phyloP scores from a whole-genome alignment of 2,797 vertebrate genomes.

The Sebastes diaconus region DNA sequence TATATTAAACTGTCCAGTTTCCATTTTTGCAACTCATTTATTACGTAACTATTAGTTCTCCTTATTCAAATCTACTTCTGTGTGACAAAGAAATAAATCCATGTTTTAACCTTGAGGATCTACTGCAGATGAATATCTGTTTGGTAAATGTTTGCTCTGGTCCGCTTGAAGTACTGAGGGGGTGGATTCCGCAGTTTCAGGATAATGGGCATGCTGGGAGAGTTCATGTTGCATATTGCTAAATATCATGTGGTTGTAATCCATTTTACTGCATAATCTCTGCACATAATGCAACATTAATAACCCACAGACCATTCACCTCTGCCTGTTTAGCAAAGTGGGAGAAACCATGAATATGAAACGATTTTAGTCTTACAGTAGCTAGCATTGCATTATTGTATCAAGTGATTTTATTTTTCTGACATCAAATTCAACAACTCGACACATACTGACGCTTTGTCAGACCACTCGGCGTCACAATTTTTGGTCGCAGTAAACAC shows the following conservation, averaged over 20 bases:
- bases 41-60: background rate
- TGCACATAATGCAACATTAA: background rate
- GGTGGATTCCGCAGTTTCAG: slow-evolving; percentile 10
- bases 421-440: background rate
- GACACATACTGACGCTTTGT: too few relatives aligned
- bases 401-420: background rate
- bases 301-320: background rate
- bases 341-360: background rate
- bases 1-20: background rate
- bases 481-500: too few relatives aligned
- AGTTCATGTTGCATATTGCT: slow-evolving; percentile 1
- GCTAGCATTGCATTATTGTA: background rate
- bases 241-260: background rate
- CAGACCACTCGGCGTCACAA: too few relatives aligned
- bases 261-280: slow-evolving; percentile 4
- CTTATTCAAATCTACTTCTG: slow-evolving; percentile 3
- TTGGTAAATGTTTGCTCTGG: slow-evolving; percentile 13
- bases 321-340: background rate
- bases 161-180: background rate
- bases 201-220: background rate
- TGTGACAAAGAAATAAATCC: slow-evolving; percentile 9
- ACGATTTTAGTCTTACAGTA: background rate
- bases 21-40: background rate
- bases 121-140: slow-evolving; percentile 7
- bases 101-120: slow-evolving; percentile 34